Conservation (phyloP, 1,140 invertebrate genomes). For the Bombus turneri region DNA sequence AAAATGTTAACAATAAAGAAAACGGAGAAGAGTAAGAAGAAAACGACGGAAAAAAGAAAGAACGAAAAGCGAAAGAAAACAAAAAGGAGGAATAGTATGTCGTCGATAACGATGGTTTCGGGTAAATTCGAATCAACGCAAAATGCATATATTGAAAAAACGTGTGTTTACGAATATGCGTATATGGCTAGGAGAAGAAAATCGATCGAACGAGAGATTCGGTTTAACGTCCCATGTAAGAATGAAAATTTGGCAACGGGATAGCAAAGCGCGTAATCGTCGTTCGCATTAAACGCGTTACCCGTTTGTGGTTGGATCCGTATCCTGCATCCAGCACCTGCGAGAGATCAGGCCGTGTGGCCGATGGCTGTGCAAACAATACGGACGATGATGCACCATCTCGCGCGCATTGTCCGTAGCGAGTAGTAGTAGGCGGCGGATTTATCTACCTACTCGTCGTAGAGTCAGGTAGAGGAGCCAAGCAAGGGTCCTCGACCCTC, state of each 20-base stretch:
- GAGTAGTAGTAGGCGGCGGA: slow-evolving; percentile 71
- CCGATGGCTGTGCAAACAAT: slow-evolving; percentile 72
- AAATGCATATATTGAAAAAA: not conserved
- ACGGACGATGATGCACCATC: slow-evolving; percentile 73
- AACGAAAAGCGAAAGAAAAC: not conserved
- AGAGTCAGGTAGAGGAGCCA: slow-evolving; percentile 67
- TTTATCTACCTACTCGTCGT: slow-evolving; percentile 74
- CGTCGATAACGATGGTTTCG: slow-evolving; percentile 31
- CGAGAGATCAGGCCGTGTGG: slow-evolving; percentile 60
- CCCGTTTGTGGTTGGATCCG: slow-evolving; percentile 18
- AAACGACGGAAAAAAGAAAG: not conserved
- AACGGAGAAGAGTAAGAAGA: not conserved
- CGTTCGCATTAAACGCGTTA: slow-evolving; percentile 21
- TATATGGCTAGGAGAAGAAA: not conserved
- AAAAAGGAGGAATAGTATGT: slow-evolving; percentile 29
- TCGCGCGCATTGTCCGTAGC: slow-evolving; percentile 68
- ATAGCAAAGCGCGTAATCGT: slow-evolving; percentile 4
- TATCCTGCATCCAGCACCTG: slow-evolving; percentile 64
- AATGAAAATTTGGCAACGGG: slow-evolving; percentile 31
- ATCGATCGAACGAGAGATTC: not conserved
- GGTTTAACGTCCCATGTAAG: slow-evolving; percentile 5
- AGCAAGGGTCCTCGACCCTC: slow-evolving; percentile 67
- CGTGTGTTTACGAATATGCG: not conserved
- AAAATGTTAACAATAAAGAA: slow-evolving; percentile 32
- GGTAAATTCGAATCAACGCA: not conserved